These are phyloP conservation scores for Pyrgus malvae DNA, from an alignment of 2,888 invertebrate species.

Conservation along the genomic window DNA sequence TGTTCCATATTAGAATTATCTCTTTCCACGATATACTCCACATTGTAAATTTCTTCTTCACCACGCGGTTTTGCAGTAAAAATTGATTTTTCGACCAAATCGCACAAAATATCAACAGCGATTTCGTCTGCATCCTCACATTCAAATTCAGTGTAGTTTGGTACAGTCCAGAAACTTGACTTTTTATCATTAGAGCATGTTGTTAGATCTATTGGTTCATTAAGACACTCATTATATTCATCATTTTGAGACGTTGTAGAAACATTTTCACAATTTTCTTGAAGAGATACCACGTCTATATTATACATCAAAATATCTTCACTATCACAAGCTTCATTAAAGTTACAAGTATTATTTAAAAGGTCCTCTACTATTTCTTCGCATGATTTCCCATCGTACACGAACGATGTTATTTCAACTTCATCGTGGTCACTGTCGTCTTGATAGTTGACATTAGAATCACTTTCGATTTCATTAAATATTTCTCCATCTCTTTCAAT, in stretches of 20 bases:
- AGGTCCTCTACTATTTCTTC: background rate
- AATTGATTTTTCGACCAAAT: conserved; percentile 32
- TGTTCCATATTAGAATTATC: no score
- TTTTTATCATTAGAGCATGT: background rate
- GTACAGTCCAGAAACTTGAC: background rate
- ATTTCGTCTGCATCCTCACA: conserved; percentile 18
- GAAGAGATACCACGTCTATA: no score
- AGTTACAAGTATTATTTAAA: no score
- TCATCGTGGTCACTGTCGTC: no score
- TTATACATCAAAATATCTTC: no score
- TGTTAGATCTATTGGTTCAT: background rate
- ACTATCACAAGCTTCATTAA: no score
- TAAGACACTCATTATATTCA: background rate
- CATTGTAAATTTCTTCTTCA: no score
- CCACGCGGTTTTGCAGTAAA: no score
- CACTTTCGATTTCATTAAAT: background rate
- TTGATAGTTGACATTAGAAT: background rate
- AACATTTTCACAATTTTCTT: no score
- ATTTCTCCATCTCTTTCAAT: background rate
- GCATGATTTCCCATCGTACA: no score
- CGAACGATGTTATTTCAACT: no score
- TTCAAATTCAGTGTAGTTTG: background rate
- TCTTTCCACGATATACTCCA: no score
- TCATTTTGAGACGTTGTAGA: background rate
- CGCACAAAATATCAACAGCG: conserved; percentile 24